Evolutionary conservation across 2,113 vertebrate genomes (phyloP), one percentile per base, ranked within the genome.

Genomic region (Ceyx margarethae): DNA sequence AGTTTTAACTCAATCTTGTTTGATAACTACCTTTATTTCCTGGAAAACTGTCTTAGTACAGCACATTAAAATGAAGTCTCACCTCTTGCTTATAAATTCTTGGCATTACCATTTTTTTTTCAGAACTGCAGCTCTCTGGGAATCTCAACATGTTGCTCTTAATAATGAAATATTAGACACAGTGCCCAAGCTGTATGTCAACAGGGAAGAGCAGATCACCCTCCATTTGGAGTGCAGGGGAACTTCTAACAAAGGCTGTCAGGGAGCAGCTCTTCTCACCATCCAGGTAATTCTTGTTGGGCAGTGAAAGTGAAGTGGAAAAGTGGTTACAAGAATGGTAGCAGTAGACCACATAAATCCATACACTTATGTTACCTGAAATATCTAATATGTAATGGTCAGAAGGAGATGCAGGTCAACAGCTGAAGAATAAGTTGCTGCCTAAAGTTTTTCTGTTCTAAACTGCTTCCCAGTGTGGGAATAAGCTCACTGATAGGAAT

Each of bases 61-160:
- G 29, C 21, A 11, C 21, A 6, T 40, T 35, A 48, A 61, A 50
- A 15, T 67, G 37, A 80, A 56, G 20, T 81, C 22, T 74, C 10
- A 6, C 58, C 37, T 88, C 35, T 61, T 74, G 46, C 42, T 48
- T 78, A n/a, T 6, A 21, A 53, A 40, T 64, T 75, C 69, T 57
- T 46, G 35, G 35, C 33, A 33, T 33, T 33, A 33, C 33, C 33
- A 33, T 33, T 37, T 37, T 37, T 37, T 37, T 95, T 93, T 90
- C 96, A 99, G 99, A 97, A 96, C 97, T 95, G 99, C 99, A 76
- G 98, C 98, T 28, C 95, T 98, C 79, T 97, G 98, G 58, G 99
- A 99, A 90, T 98, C 98, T 54, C 98, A 99, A 95, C 99, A 99
- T 75, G 98, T 99, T 91, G 99, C 98, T 31, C 96, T 99, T 91